Base-by-base conservation (phyloP, 2,888 invertebrate genomes). In the Heliconius sara region DNA sequence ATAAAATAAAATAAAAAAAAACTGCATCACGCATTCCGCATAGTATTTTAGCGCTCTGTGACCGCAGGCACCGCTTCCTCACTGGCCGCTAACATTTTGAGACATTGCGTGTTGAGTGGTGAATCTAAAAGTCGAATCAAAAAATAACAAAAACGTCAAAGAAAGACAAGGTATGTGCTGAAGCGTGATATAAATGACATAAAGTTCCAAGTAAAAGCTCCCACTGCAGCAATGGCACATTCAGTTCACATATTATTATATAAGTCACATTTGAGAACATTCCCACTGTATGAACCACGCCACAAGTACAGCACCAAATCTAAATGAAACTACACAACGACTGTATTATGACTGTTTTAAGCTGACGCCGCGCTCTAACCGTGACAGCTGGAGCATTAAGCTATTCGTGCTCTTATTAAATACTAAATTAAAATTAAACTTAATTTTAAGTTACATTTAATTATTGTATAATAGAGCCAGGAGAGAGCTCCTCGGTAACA, bases 271-370 rank as follows among this genome's bases (percentile, higher is more conserved):
- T 30, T 12, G 72, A 72, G 72, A 72, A 72, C 72, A 34, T 57
- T 72, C 30, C 57, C 57, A 3, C 57, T 19, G 30, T 30, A 30
- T 30, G 30, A 57, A 30, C 57, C 22, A 19, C 52, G 9, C 72
- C 72, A 57, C 72, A 72, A 72, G 72, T 72, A 52, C 47, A 25
- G 71, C 19, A 47, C 47, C 25, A 71, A 52, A 71, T 52, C 71
- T 71, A 71, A 47, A 71, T 71, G 71, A 71, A 71, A 73, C 57
- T 73, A 57, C 72, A 73, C 72, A 60, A 73, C 72, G 52, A 72
- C 52, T 72, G 30, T 52, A 72, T 72, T 72, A 72, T 34, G 72
- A 72, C 72, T 57, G 72, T 57, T 72, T 72, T 72, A 72, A 74
- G 74, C 74, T 74, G 63, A 74, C 63, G 63, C 74, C 74, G 39